Base-by-base conservation (phyloP, 2,888 invertebrate genomes). In the Caenorhabditis doughertyi region DNA sequence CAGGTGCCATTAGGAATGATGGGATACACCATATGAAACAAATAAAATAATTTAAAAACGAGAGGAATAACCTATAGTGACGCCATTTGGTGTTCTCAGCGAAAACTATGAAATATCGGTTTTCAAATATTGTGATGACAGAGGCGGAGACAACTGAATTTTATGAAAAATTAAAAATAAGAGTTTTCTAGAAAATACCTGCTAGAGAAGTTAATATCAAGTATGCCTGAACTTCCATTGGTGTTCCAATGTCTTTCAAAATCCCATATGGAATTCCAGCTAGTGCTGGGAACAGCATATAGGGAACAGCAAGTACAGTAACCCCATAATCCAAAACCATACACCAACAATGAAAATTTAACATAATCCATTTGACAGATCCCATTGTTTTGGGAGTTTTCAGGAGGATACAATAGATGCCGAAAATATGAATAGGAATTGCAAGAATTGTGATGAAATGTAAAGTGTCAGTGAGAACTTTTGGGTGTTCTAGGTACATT, bases 401-500 rank as follows among this genome's bases (percentile, higher is more conserved):
- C 25, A 49, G 49, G 3, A 71, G n/a, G 11, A 71, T 58, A 32
- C 70, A 71, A n/a, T 55, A 71, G 1, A 58, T 49, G 0, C 72
- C 72, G 16, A 72, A 62, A 21, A 49, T 21, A 25, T 72, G 72
- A 25, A 72, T 23, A 5, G 60, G 60, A 7, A 71, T 11, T 7
- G 56, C 70, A 7, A 71, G 8, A n/a, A 58, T 9, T 25, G 47
- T 47, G 7, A 71, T 47, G 32, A 32, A 47, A 21, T 71, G 70
- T 3, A 71, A 25, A 1, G 49, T 71, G 23, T 35, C 29, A 4
- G 13, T 23, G 35, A 32, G 23, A 21, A 49, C 47, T n/a, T 58
- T 18, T 21, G 70, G 70, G 29, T 47, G 29, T 18, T 64, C 64
- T 92, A 96, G 72, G 47, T 49, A n/a, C 47, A 72, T 60, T 25